A percentile compares a stretch with the other conserved stretches of the same genome.
Evolutionary conservation across 2,797 vertebrate genomes (phyloP).

Genomic region (Masticophis lateralis): DNA sequence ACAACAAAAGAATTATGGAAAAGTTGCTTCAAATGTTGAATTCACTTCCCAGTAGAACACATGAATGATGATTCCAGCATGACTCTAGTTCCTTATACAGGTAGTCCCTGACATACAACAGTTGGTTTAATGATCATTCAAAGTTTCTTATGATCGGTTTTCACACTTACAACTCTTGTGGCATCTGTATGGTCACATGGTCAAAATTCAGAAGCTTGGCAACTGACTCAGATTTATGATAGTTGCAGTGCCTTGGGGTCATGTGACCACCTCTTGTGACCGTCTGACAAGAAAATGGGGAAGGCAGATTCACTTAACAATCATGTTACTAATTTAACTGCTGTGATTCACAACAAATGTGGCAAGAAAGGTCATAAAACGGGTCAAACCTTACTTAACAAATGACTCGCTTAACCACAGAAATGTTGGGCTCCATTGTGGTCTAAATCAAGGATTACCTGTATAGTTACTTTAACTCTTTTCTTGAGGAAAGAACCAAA

Average conservation of each 20-base stretch:
- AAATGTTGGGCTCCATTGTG: no score
- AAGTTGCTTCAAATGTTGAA: background rate
- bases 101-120: background rate
- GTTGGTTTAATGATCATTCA: background rate
- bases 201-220: background rate
- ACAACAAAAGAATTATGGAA: background rate
- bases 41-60: background rate
- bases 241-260: background rate
- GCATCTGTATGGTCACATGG: background rate
- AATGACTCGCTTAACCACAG: no score
- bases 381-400: no score
- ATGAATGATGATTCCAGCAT: background rate
- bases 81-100: background rate
- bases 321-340: background rate
- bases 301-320: background rate
- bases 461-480: no score
- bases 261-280: background rate
- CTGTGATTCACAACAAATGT: background rate
- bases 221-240: background rate
- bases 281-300: background rate
- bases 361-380: no score
- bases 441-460: no score
- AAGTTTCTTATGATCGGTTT: background rate
- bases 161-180: background rate
- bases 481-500: no score